These are phyloP conservation scores for Poeciliopsis retropinna DNA, from an alignment of 2,113 vertebrate species.

Conservation along the genomic window DNA sequence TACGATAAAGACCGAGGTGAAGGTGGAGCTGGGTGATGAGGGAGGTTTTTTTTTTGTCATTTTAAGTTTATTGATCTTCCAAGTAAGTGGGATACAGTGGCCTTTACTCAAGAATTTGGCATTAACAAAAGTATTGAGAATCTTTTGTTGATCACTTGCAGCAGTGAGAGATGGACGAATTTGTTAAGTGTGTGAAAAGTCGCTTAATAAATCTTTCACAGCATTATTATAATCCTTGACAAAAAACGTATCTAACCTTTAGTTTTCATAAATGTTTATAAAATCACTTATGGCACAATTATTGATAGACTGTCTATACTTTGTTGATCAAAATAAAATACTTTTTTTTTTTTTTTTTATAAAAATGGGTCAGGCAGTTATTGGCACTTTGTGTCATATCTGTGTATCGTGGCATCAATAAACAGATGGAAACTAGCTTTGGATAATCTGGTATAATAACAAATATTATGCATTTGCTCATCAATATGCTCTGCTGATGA, in stretches of 20 bases:
- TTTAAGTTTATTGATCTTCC: background rate
- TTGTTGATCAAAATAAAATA: too few species aligned
- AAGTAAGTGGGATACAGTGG: background rate
- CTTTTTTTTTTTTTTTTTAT: too few species aligned
- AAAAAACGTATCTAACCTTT: too few species aligned
- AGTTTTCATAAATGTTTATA: too few species aligned
- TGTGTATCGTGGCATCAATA: background rate
- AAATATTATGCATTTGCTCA: background rate
- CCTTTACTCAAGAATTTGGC: background rate
- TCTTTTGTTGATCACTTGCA: background rate
- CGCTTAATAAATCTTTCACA: too few species aligned
- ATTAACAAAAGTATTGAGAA: background rate
- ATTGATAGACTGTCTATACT: too few species aligned
- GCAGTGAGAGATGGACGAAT: background rate
- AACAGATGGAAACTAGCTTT: slow-evolving; percentile 2
- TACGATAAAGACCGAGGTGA: background rate
- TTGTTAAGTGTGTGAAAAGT: too few species aligned
- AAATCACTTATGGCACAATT: too few species aligned
- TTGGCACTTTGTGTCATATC: background rate
- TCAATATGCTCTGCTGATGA: background rate
- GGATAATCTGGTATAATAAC: background rate
- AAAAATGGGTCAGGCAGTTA: too few species aligned
- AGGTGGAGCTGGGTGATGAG: background rate
- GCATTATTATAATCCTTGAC: too few species aligned
- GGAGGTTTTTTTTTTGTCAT: background rate